Evolutionary conservation across 2,888 invertebrate species (phyloP), one percentile per base, ranked within the genome.

Genomic region (Furcula furcula): DNA sequence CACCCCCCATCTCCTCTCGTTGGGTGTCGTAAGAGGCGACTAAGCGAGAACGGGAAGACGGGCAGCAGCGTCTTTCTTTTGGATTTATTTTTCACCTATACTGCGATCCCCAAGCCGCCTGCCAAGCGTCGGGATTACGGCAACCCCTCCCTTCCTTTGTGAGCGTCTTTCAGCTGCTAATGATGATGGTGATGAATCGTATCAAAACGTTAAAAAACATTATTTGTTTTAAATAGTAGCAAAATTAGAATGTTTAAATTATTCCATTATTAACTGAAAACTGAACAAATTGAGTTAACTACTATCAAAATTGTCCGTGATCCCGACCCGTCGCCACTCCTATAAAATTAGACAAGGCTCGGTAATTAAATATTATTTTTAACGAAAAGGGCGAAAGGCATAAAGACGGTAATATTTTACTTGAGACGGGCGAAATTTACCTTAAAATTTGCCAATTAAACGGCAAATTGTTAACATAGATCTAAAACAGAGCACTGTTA

Each of bases 401-500:
- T 26, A 26, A 14, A 26, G 26, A 14, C 7, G n/a, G 14, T 26
- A 14, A 9, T 26, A 26, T 13, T 14, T 26, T 14, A 26, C n/a
- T 7, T 7, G 14, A 25, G 13, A 7, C 2, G n/a, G 13, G 13
- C n/a, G 26, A 38, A 36, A 32, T 31, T 7, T 7, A 4, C 9
- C 22, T 13, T 23, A 14, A 26, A 35, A 34, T 46, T 38, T 36
- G 10, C 36, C 35, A 47, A 39, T 33, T 31, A 44, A 22, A 31
- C 30, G 26, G 23, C 18, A 27, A 49, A 41, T 40, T 36, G 37
- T 41, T 31, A 44, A 31, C 36, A 39, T 41, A 36, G 39, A 43
- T 43, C 30, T 23, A 34, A 38, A 31, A 36, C 39, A 27, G 42
- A 34, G 36, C 40, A 38, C 49, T 34, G 40, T 45, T 33, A 33